A percentile compares a stretch with the other conserved stretches of the same genome.
phyloP scores from a whole-genome alignment of 2,888 invertebrate species.

The Lathronympha strigana region DNA sequence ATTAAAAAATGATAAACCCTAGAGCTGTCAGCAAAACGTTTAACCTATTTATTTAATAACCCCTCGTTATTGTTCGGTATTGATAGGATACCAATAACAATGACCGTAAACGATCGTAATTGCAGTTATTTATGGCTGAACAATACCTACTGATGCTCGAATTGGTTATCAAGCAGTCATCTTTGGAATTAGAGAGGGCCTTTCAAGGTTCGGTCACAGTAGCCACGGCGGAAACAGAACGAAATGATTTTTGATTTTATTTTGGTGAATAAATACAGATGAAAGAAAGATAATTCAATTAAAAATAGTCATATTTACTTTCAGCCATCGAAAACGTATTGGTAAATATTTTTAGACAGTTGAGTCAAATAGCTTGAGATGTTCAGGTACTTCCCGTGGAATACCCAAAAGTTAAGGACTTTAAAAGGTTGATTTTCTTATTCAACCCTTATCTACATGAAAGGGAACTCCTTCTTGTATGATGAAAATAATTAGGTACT shows the following conservation, averaged over 20 bases:
- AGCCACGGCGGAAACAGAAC: constrained; percentile 41
- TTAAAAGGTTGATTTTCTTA: no score
- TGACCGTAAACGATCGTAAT: constrained; percentile 35
- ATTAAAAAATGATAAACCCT: background rate
- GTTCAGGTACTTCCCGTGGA: no score
- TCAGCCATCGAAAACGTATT: no score
- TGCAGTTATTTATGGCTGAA: constrained; percentile 46
- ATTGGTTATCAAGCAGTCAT: constrained; percentile 55
- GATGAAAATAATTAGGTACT: no score
- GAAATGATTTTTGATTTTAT: background rate
- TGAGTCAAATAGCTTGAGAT: no score
- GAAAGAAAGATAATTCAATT: no score
- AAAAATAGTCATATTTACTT: no score
- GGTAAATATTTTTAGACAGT: no score
- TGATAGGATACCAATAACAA: constrained; percentile 29
- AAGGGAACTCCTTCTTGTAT: no score
- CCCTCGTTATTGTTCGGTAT: constrained; percentile 22
- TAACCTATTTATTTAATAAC: constrained; percentile 5
- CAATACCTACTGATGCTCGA: constrained; percentile 48
- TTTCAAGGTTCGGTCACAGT: constrained; percentile 52
- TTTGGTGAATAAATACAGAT: no score
- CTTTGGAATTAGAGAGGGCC: constrained; percentile 59
- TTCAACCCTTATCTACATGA: no score
- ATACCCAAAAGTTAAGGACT: no score
- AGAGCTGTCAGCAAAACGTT: constrained; percentile 6